phyloP scores from a whole-genome alignment of 2,113 vertebrate species.

The Rhinichthys klamathensis region DNA sequence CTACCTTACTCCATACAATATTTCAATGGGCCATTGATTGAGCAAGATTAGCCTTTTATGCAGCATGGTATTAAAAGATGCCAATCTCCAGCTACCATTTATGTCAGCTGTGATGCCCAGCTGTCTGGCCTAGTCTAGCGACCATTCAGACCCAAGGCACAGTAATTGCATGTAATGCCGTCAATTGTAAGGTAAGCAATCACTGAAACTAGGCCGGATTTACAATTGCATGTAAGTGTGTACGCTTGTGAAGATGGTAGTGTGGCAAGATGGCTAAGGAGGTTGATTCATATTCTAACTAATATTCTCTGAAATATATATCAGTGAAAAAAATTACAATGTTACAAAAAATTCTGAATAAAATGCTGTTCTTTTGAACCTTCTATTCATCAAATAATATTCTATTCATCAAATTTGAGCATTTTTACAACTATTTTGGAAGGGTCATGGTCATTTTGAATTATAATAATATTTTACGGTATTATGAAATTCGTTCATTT shows the following conservation, averaged over 20 bases:
- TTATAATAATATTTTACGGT: no score
- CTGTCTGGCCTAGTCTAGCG: constrained; percentile 58
- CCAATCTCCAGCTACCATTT: constrained; percentile 69
- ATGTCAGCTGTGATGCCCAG: constrained; percentile 67
- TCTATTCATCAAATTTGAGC: background rate
- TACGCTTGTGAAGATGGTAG: background rate
- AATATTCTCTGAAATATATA: background rate
- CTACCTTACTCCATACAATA: constrained; percentile 61
- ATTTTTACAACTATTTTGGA: background rate
- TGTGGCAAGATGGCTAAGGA: background rate
- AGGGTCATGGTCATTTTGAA: background rate
- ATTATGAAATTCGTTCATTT: no score
- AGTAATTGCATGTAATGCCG: constrained; percentile 42
- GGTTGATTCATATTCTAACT: background rate
- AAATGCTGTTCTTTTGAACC: no score
- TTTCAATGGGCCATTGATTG: constrained; percentile 79
- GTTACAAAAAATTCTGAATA: background rate
- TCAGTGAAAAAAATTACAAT: background rate
- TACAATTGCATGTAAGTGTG: constrained; percentile 22
- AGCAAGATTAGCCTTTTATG: constrained; percentile 69
- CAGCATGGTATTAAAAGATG: constrained; percentile 72
- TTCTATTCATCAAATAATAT: background rate
- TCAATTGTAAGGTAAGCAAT: constrained; percentile 46
- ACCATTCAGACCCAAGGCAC: constrained; percentile 43
- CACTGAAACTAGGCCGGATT: constrained; percentile 43